Conservation (phyloP, 1,140 invertebrate genomes). For the Heliconius hermathena region DNA sequence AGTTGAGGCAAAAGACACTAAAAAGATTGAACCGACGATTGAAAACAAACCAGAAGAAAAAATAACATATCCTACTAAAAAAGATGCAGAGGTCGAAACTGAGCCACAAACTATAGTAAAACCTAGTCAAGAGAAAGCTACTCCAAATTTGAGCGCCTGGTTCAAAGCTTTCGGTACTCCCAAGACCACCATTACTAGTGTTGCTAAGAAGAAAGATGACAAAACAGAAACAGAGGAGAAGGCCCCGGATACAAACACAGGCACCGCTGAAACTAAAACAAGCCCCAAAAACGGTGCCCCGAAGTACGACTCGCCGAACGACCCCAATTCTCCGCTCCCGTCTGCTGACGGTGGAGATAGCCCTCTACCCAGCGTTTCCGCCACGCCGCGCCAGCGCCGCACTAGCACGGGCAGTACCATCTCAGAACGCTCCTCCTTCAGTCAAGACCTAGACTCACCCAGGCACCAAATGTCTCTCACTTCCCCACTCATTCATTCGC, state of each 20-base stretch:
- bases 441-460: constrained; percentile 88
- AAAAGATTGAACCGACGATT: constrained; percentile 41
- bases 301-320: constrained; percentile 65
- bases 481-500: constrained; percentile 84
- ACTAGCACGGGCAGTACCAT: constrained; percentile 88
- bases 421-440: constrained; percentile 88
- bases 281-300: constrained; percentile 58
- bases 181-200: constrained; percentile 74
- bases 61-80: constrained; percentile 62
- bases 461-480: constrained; percentile 85
- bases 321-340: constrained; percentile 61
- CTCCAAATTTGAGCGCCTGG: constrained; percentile 94
- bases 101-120: constrained; percentile 62
- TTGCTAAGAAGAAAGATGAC: constrained; percentile 76
- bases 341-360: constrained; percentile 71
- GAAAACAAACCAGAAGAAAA: constrained; percentile 54
- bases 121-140: constrained; percentile 85
- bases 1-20: constrained; percentile 45
- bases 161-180: constrained; percentile 94
- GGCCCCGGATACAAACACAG: constrained; percentile 45
- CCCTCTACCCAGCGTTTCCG: constrained; percentile 62
- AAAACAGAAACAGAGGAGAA: constrained; percentile 70
- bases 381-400: constrained; percentile 82
- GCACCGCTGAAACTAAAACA: constrained; percentile 55
- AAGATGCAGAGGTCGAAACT: constrained; percentile 71